Conservation (phyloP, 2,888 invertebrate species). For the Tenthredo mesomela region DNA sequence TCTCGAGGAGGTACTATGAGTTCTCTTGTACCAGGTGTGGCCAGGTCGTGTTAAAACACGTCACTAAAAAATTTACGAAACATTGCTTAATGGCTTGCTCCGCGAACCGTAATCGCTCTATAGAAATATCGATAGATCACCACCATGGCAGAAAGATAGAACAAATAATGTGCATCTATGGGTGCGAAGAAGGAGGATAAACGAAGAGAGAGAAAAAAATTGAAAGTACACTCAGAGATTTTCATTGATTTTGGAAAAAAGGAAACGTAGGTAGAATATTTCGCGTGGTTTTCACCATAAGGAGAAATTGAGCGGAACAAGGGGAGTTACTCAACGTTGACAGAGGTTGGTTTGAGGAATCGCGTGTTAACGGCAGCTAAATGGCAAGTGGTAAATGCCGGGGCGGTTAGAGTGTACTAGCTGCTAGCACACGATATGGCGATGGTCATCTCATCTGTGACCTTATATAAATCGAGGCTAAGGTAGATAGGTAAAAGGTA, state of each 20-base stretch:
- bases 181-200: not conserved
- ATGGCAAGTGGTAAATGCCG: constrained; percentile 41
- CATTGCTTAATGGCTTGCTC: constrained; percentile 9
- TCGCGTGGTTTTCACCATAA: not conserved
- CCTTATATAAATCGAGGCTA: constrained; percentile 27
- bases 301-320: constrained; percentile 19
- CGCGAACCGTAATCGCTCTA: not conserved
- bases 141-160: not conserved
- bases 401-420: not conserved
- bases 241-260: not conserved
- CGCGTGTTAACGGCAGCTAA: constrained; percentile 36
- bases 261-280: not conserved
- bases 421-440: not conserved
- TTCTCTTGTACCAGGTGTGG: constrained; percentile 43
- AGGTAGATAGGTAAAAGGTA: not conserved
- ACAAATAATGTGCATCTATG: not conserved
- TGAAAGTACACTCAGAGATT: not conserved
- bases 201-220: too few relatives aligned
- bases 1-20: not conserved
- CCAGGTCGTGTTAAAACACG: constrained; percentile 6
- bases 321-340: not conserved
- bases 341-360: not conserved
- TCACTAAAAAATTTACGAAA: constrained; percentile 15
- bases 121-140: constrained; percentile 3
- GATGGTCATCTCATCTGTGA: constrained; percentile 39